Conservation (phyloP, 1,140 invertebrate species). For the Telenomus remus region DNA sequence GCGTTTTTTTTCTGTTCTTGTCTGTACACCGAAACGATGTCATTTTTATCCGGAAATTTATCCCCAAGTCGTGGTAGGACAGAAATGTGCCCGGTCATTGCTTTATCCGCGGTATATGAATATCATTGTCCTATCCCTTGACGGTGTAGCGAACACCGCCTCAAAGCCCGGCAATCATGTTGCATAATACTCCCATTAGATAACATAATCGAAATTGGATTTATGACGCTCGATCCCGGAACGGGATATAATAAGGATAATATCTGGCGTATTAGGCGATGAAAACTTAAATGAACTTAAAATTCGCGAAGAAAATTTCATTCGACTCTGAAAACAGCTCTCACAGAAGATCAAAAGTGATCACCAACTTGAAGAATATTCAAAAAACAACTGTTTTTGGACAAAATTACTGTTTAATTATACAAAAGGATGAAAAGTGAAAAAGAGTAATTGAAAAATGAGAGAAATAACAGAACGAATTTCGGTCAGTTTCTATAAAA, state of each 20-base stretch:
- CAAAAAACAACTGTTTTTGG: too few species aligned
- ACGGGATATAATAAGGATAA: constrained; percentile 56
- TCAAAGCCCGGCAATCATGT: constrained; percentile 72
- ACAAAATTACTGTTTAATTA: too few species aligned
- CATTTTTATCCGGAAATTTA: too few species aligned
- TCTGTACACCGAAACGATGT: too few species aligned
- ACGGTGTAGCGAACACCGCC: constrained; percentile 56
- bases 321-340: too few species aligned
- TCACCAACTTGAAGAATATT: too few species aligned
- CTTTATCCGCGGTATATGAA: constrained; percentile 39
- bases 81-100: constrained; percentile 35
- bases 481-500: constrained; percentile 2
- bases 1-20: too few species aligned
- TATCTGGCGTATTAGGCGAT: constrained; percentile 26
- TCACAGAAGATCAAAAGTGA: background rate
- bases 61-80: background rate
- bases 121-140: constrained; percentile 53
- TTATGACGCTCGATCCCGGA: constrained; percentile 65
- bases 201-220: constrained; percentile 75
- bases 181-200: constrained; percentile 74
- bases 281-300: constrained; percentile 46
- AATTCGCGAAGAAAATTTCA: constrained; percentile 17
- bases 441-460: too few species aligned
- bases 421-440: too few species aligned
- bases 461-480: constrained; percentile 6